Base-by-base conservation (phyloP, 2,888 invertebrate genomes). In the Phania funesta region DNA sequence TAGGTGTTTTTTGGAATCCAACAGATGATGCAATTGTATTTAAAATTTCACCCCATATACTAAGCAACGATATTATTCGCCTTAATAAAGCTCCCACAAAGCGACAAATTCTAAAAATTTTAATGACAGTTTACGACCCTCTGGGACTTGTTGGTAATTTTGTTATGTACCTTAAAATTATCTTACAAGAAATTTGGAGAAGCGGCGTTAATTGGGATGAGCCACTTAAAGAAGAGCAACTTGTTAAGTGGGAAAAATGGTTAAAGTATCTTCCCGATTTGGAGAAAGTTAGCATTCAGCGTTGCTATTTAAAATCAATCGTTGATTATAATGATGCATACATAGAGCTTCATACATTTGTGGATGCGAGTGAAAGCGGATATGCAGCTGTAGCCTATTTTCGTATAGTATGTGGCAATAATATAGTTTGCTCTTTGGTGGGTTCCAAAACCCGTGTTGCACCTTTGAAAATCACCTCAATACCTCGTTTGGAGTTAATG, bases 401-500 rank as follows among this genome's bases (percentile, higher is more conserved):
- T 2, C 60, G 83, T 5, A 65, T 52, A 29, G 24, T 13, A 18
- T 13, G 26, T 18, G 44, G 52, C 6, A 60, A 65, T 13, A 9
- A 50, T 2, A 67, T 78, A 2, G 22, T 56, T 35, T 58, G 62
- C 18, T 41, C 26, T 8, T 22, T 79, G 13, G 41, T 79, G 6
- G 50, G 67, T 8, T 71, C 67, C 16, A 83, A 81, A 64, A 76
- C 80, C 26, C 48, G 67, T 26, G 73, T 75, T 1, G 74, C 81
- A 0, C 78, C 78, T 1, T 48, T 76, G 11, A 62, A 64, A 50
- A 62, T 48, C 0, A 46, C 76, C 8, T 80, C 83, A n/a, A 64
- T 83, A n/a, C 80, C 84, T 7, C 83, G 85, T 13, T 56, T 86
- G 1, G 86, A 86, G 50, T 70, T 86, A 16, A 77, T 85, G 62